Percentiles rank a stretch among this genome's conserved stretches.
Conservation (phyloP, 2,888 invertebrate species). For the Conomelus anceps region DNA sequence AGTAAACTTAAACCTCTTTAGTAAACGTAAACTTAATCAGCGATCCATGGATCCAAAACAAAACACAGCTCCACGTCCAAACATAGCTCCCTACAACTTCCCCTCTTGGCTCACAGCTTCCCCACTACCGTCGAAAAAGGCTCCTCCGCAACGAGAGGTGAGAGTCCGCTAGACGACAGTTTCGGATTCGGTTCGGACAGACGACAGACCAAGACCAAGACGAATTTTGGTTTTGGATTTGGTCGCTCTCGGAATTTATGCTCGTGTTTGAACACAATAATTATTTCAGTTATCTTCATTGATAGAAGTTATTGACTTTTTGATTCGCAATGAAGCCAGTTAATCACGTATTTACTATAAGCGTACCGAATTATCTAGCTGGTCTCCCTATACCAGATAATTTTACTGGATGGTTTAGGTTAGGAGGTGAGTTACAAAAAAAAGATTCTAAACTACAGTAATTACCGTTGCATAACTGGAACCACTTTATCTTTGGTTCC, state of each 20-base stretch:
- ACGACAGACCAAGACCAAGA: neutral
- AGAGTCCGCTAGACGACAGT: no score
- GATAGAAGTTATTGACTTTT: neutral
- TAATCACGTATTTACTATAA: constrained; percentile 67
- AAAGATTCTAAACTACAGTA: neutral
- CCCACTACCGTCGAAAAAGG: no score
- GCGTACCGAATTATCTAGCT: constrained; percentile 76
- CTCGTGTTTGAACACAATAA: neutral
- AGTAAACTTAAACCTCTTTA: no score
- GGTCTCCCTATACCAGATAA: constrained; percentile 77
- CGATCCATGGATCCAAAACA: no score
- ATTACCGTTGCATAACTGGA: neutral
- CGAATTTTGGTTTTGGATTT: neutral
- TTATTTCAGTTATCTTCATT: neutral
- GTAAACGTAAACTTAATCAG: no score
- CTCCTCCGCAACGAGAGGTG: no score
- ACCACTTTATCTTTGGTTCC: neutral
- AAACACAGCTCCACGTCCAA: no score
- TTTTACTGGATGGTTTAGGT: constrained; percentile 76
- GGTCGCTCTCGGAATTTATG: neutral
- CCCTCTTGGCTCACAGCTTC: no score
- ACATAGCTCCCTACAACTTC: no score
- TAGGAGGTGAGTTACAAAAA: constrained; percentile 62
- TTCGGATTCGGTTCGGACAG: neutral
- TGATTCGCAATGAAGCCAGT: constrained; percentile 61